phyloP scores from a whole-genome alignment of 2,888 invertebrate species.

The Galerucella pusilla region DNA sequence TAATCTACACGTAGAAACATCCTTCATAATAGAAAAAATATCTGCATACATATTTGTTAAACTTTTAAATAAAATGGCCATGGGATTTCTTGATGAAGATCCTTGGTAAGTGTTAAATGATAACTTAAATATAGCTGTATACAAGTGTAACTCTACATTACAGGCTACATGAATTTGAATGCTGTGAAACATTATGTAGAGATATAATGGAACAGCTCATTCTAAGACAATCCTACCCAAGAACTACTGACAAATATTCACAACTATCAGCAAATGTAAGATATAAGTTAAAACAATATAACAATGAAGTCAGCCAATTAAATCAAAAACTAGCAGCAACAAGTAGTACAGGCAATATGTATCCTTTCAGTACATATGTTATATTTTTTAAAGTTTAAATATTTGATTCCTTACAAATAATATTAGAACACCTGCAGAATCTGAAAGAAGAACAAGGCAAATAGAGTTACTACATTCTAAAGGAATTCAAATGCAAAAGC shows the following conservation, averaged over 20 bases:
- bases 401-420: slow-evolving; percentile 34
- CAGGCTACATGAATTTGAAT: slow-evolving; percentile 75
- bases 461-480: slow-evolving; percentile 72
- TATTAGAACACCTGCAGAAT: slow-evolving; percentile 71
- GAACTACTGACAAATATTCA: slow-evolving; percentile 69
- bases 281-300: slow-evolving; percentile 72
- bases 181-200: slow-evolving; percentile 73
- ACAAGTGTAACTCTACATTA: neutral
- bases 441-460: slow-evolving; percentile 71
- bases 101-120: slow-evolving; percentile 62
- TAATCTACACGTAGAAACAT: no score
- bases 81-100: slow-evolving; percentile 62
- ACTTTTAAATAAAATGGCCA: neutral
- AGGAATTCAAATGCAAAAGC: slow-evolving; percentile 69
- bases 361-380: slow-evolving; percentile 47
- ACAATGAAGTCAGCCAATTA: slow-evolving; percentile 70
- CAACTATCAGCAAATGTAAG: slow-evolving; percentile 71
- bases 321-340: slow-evolving; percentile 69
- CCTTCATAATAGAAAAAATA: no score
- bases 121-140: slow-evolving; percentile 24
- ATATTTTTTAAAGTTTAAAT: neutral
- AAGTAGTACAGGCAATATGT: slow-evolving; percentile 65
- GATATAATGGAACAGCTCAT: slow-evolving; percentile 73
- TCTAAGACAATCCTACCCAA: slow-evolving; percentile 67
- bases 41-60: neutral